A percentile compares a stretch with the other conserved stretches of the same genome.
Conservation (phyloP, 2,797 vertebrate species). For the Aphelocoma californica region DNA sequence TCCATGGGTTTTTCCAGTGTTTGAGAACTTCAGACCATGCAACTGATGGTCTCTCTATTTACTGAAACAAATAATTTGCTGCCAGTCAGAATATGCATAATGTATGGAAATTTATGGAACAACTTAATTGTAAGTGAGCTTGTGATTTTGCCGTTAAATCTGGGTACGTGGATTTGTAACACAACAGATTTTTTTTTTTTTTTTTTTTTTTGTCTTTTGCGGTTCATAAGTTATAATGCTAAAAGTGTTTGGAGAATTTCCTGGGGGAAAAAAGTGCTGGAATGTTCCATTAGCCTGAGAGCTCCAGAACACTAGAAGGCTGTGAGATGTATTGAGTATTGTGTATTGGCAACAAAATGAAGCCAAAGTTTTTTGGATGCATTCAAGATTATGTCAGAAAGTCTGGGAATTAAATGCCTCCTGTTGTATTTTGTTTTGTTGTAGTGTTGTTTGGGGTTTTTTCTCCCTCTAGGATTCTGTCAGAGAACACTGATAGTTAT, state of each 20-base stretch:
- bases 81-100: neutral
- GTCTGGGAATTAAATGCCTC: neutral
- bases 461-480: neutral
- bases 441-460: neutral
- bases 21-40: neutral
- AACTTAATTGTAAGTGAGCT: neutral
- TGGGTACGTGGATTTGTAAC: neutral
- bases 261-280: no score
- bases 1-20: neutral
- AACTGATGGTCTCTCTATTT: neutral
- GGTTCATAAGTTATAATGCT: neutral
- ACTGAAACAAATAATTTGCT: neutral
- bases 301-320: neutral
- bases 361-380: neutral
- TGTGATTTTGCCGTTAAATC: neutral
- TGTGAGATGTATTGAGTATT: neutral
- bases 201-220: neutral
- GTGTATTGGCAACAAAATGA: neutral
- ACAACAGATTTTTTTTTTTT: no score
- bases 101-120: neutral
- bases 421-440: neutral
- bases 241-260: neutral
- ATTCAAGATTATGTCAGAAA: neutral
- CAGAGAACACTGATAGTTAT: neutral
- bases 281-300: neutral